Evolutionary conservation across 2,888 invertebrate species (phyloP), one percentile per base, ranked within the genome.

Genomic region (Drosophila mimica): DNA sequence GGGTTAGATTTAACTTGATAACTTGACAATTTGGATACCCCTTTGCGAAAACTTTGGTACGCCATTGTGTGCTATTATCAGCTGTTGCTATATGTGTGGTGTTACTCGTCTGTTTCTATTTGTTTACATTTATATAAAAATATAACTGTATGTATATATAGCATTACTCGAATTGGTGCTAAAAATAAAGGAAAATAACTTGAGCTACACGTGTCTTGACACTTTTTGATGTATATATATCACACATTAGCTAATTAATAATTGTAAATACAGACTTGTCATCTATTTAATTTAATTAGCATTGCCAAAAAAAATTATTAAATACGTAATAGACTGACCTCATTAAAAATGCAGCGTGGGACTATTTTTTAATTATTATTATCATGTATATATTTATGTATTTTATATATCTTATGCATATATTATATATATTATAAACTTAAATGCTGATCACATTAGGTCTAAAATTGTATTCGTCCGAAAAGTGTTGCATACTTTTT

Each of bases 201-300:
- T 59, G 13, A 9, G 15, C 13, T 53, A 51, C 62, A 63, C 67
- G 53, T 11, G 62, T 36, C 30, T 67, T 48, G 25, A 46, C 63
- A 51, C 48, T 71, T 66, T 71, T 65, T 51, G 36, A 43, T 54
- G 73, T 59, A 83, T 86, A 87, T 54, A 69, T 49, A n/a, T 52
- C 30, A 8, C 51, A 56, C 31, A 63, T 65, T 61, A 51, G 33
- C 58, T 59, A 9, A 57, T 31, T 30, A 60, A 31, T 74, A 76
- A 72, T 65, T 48, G 43, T 58, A 60, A 66, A 56, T 52, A 49
- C 34, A 7, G 54, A 30, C 48, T 43, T 60, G 65, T 51, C 36
- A 52, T 71, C 15, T 51, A 17, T 43, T 54, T 82, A 74, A 79
- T 82, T 79, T 9, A 69, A 84, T 83, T 83, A 87, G 59, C 77